Evolutionary conservation across 2,888 invertebrate genomes (phyloP).

Genomic region (Phengaris arion): DNA sequence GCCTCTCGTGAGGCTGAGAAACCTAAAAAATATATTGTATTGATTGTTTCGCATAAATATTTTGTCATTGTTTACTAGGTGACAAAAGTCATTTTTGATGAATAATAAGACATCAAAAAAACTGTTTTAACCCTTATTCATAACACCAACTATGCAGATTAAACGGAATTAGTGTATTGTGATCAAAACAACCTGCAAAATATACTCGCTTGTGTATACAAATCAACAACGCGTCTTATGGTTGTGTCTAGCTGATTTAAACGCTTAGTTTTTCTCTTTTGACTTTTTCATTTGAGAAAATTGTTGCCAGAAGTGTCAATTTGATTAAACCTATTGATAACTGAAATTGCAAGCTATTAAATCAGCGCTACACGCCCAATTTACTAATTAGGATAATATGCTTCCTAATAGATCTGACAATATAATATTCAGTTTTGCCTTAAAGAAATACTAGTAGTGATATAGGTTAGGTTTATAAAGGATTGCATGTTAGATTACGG

Average conservation of each 20-base stretch:
- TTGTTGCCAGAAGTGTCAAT: background rate
- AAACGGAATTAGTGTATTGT: slow-evolving; percentile 14
- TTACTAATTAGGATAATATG: slow-evolving; percentile 73
- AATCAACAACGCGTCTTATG: background rate
- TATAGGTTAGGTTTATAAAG: slow-evolving; percentile 59
- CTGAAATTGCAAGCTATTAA: background rate
- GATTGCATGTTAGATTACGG: slow-evolving; percentile 61
- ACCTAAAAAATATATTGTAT: background rate
- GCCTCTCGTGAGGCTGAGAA: background rate
- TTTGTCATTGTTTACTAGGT: background rate
- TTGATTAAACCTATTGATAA: background rate
- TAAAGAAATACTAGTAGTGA: slow-evolving; percentile 72
- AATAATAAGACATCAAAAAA: background rate
- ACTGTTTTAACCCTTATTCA: background rate
- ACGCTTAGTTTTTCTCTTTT: background rate
- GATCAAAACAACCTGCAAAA: slow-evolving; percentile 1
- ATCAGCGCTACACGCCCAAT: slow-evolving; percentile 40
- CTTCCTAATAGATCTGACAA: slow-evolving; percentile 79
- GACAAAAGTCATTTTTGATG: background rate
- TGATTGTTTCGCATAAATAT: background rate
- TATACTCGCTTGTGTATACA: slow-evolving; percentile 3
- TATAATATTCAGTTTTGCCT: slow-evolving; percentile 75
- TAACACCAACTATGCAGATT: slow-evolving; percentile 1
- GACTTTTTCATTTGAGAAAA: background rate
- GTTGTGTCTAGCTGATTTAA: background rate